Evolutionary conservation across 2,797 vertebrate genomes (phyloP).

Genomic region (Microctenopoma stevenorrisi): DNA sequence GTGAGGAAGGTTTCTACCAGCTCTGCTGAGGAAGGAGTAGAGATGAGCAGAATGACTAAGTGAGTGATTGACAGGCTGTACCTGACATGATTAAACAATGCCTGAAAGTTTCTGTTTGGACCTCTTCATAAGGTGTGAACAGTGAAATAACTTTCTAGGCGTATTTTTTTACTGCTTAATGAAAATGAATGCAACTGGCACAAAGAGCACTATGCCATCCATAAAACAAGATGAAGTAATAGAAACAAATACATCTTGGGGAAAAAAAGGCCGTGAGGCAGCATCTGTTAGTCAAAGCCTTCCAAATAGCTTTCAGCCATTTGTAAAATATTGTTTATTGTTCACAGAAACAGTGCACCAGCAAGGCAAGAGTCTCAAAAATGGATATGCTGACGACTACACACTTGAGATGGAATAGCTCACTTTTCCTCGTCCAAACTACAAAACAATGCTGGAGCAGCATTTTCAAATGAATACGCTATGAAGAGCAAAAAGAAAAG

Average conservation of each 20-base stretch:
- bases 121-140: too few relatives aligned
- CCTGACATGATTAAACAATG: slow-evolving; percentile 20
- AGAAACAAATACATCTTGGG: not conserved
- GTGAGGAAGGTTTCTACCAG: slow-evolving; percentile 50
- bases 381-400: too few relatives aligned
- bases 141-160: too few relatives aligned
- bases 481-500: too few relatives aligned
- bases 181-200: not conserved
- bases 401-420: too few relatives aligned
- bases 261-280: not conserved
- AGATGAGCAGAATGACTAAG: slow-evolving; percentile 47
- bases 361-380: too few relatives aligned
- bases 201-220: not conserved
- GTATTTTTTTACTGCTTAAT: not conserved
- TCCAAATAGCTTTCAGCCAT: not conserved
- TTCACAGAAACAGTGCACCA: too few relatives aligned
- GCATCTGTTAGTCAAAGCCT: not conserved
- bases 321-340: not conserved
- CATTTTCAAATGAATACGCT: too few relatives aligned
- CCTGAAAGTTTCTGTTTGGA: too few relatives aligned
- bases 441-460: too few relatives aligned
- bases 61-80: slow-evolving; percentile 62
- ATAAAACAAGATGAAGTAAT: not conserved
- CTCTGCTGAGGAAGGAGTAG: slow-evolving; percentile 33
- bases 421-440: too few relatives aligned